phyloP scores from a whole-genome alignment of 2,113 vertebrate species.

The Rhinolophus ferrumequinum region DNA sequence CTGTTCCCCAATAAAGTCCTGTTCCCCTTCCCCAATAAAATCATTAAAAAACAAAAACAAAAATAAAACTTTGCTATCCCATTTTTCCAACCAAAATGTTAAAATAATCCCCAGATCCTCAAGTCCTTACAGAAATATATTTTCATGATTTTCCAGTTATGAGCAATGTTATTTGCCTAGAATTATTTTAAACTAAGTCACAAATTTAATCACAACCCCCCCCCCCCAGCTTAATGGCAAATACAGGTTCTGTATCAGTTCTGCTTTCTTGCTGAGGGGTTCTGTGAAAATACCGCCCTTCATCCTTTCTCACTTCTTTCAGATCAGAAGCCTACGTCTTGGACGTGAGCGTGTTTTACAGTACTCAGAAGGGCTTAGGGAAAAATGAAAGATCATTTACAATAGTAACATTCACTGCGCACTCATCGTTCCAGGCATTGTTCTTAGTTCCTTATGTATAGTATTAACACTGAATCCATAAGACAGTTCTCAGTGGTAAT shows the following conservation, averaged over 20 bases:
- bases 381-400: background rate
- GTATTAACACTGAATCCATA: background rate
- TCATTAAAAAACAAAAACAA: too few species aligned
- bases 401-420: background rate
- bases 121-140: background rate
- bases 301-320: background rate
- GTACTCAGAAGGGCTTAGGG: background rate
- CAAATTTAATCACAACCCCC: background rate
- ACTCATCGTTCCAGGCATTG: background rate
- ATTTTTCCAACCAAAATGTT: background rate
- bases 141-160: background rate
- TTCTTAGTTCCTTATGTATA: background rate
- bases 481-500: background rate
- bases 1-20: too few species aligned
- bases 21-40: too few species aligned
- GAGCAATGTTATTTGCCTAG: background rate
- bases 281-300: too few species aligned
- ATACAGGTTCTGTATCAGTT: background rate
- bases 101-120: background rate
- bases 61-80: too few species aligned
- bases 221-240: background rate
- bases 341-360: background rate
- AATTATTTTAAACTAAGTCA: background rate
- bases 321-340: background rate
- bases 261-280: background rate